Conservation (phyloP, 2,113 vertebrate species). For the Clarias batrachus region DNA sequence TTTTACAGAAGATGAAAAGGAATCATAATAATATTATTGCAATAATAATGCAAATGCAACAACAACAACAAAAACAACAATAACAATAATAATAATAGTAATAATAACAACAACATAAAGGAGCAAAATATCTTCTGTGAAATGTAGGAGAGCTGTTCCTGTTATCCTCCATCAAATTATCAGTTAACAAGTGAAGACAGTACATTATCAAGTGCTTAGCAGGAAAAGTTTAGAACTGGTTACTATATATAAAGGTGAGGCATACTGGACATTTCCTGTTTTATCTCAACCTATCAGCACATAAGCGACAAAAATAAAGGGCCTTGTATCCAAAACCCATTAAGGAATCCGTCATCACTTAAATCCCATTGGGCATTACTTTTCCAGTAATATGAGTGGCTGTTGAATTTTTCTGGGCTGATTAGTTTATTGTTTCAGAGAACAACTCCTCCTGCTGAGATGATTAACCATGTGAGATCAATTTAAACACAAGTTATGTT, state of each 20-base stretch:
- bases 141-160: neutral
- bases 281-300: slow-evolving; percentile 46
- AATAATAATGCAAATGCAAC: neutral
- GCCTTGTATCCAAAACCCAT: slow-evolving; percentile 26
- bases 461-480: slow-evolving; percentile 62
- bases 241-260: neutral
- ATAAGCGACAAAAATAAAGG: slow-evolving; percentile 15
- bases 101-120: neutral
- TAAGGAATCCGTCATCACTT: slow-evolving; percentile 39
- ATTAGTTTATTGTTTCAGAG: slow-evolving; percentile 62
- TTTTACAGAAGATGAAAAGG: neutral
- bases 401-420: slow-evolving; percentile 43
- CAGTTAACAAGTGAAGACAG: neutral
- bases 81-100: neutral
- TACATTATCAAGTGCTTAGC: slow-evolving; percentile 1
- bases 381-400: slow-evolving; percentile 42
- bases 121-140: neutral
- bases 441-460: slow-evolving; percentile 61
- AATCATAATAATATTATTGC: neutral
- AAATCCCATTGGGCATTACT: slow-evolving; percentile 37
- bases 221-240: slow-evolving; percentile 11
- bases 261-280: slow-evolving; percentile 16
- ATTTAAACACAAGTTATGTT: slow-evolving; percentile 52
- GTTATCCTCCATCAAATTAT: neutral
- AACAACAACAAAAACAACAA: neutral